Conservation (phyloP, 2,888 invertebrate genomes). For the Clitarchus hookeri region DNA sequence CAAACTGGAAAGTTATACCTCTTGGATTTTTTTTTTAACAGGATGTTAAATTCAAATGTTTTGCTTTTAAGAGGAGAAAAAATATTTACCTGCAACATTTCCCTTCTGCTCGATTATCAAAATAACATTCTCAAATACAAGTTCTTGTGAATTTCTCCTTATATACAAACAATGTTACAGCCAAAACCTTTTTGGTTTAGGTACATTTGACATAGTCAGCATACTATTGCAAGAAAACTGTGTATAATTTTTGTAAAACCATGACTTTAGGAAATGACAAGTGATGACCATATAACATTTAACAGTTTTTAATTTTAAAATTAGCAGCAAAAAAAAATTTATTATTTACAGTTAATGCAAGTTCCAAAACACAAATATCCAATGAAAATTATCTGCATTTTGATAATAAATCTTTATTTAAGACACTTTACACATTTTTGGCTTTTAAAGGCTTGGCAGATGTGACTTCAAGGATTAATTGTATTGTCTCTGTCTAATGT, state of each 20-base stretch:
- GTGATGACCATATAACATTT: not conserved
- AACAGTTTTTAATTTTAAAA: conserved; percentile 4
- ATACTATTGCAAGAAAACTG: not conserved
- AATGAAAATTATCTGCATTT: not conserved
- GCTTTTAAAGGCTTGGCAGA: not conserved
- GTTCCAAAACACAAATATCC: not conserved
- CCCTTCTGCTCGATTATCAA: not conserved
- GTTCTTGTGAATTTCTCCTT: not conserved
- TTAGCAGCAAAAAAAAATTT: not conserved
- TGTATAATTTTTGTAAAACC: not conserved
- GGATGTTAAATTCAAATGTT: too few species aligned
- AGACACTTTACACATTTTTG: not conserved
- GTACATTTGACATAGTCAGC: not conserved
- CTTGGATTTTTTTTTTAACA: too few species aligned
- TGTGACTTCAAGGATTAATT: not conserved
- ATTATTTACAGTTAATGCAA: not conserved
- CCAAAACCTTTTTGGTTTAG: not conserved
- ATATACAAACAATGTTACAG: not conserved
- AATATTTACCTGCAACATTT: not conserved
- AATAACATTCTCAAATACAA: not conserved
- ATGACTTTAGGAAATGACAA: not conserved
- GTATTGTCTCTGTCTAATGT: conserved; percentile 4
- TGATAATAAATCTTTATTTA: not conserved
- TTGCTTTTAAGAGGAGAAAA: not conserved
- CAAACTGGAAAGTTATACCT: too few species aligned